Base-by-base conservation (phyloP, 1,140 invertebrate species). In the Diorhabda sublineata region DNA sequence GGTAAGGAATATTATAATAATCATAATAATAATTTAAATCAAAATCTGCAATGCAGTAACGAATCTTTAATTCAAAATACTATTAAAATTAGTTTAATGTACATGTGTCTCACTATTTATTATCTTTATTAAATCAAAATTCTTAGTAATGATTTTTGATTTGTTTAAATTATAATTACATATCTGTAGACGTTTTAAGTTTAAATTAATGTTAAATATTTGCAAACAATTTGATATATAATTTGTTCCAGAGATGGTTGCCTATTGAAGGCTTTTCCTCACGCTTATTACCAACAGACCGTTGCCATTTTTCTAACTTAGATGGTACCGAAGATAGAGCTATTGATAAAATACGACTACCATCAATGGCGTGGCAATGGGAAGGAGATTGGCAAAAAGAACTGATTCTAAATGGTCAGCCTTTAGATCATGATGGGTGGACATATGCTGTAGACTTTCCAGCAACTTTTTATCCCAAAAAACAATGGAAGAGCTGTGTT, bases 391-490 rank as follows among this genome's bases (percentile, higher is more conserved):
- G 95, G 95, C 88, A 93, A 71, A 85, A 96, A 64, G 94, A 97
- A 80, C 86, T 93, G 8, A 93, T 91, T 43, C 84, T 97, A 60
- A 90, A 96, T 82, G 94, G 94, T 3, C 90, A 95, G 76, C 91
- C 91, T 3, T 83, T 96, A 61, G 91, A 92, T 80, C 89, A 92
- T 81, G 93, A 96, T 87, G 94, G 94, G 56, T 97, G 95, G 95
- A 96, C 91, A 45, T 98, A 97, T 85, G 93, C 95, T 42, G 85
- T 96, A 60, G 95, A 97, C 83, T 97, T 97, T 83, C 94, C 92
- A 61, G 87, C 91, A 41, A 89, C 88, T n/a, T 98, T 91, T 83
- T 86, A 88, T 47, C 84, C 89, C 2, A 88, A 90, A 68, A 95
- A 94, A 77, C 89, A 91, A 66, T 97, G 94, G 93, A 94, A 93